Percentiles rank a stretch among this genome's conserved stretches.
These are phyloP conservation scores for Petrocephalus schoutedeni DNA, from an alignment of 2,797 vertebrate species.

Conservation along the genomic window DNA sequence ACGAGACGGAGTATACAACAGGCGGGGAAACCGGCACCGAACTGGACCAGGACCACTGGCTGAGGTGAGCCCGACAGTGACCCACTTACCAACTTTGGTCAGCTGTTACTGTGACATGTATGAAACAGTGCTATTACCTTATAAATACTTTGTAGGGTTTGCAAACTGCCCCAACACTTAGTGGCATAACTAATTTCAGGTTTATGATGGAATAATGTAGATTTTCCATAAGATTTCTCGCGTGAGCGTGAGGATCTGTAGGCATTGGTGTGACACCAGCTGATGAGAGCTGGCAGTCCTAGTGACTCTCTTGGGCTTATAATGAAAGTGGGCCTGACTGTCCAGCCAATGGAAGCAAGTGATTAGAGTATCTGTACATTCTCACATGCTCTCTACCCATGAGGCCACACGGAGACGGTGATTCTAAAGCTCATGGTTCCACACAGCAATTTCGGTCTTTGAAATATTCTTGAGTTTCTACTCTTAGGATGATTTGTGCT, in stretches of 20 bases:
- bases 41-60: constrained; percentile 49
- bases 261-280: background rate
- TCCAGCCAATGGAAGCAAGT: constrained; percentile 32
- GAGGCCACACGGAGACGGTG: background rate
- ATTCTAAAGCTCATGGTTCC: background rate
- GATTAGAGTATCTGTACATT: constrained; percentile 19
- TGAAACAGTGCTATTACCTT: background rate
- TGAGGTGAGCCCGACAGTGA: constrained; percentile 29
- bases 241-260: background rate
- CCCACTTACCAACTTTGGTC: background rate
- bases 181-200: background rate
- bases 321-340: constrained; percentile 56
- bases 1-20: constrained; percentile 73
- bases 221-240: background rate
- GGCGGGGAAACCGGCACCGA: constrained; percentile 68
- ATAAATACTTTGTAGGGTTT: background rate
- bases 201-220: background rate
- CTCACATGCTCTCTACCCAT: background rate
- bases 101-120: background rate
- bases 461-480: background rate
- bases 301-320: constrained; percentile 34
- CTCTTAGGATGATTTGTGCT: background rate
- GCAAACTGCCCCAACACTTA: background rate
- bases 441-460: background rate
- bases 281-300: background rate